Conservation (phyloP, 2,797 vertebrate species). For the Enteromius treurensis region DNA sequence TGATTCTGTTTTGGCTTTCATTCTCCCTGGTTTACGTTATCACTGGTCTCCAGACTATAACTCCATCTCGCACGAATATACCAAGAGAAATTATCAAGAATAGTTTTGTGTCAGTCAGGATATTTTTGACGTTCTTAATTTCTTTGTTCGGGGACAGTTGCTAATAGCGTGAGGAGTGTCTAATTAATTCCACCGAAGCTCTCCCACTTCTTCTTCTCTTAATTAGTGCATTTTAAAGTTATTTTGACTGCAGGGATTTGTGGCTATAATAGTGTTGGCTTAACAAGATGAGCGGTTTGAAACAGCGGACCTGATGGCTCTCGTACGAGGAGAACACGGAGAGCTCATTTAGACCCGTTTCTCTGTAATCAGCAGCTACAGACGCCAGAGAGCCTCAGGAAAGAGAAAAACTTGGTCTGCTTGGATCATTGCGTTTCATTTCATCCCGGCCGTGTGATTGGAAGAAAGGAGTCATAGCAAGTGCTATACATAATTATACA, state of each 20-base stretch:
- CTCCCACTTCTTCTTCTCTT: constrained; percentile 55
- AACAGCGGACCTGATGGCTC: constrained; percentile 8
- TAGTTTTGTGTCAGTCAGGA: constrained; percentile 64
- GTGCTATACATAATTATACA: background rate
- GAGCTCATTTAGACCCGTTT: constrained; percentile 6
- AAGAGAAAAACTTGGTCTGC: background rate
- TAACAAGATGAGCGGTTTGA: constrained; percentile 20
- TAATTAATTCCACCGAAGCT: constrained; percentile 80
- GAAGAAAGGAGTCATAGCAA: background rate
- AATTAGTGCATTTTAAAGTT: constrained; percentile 46
- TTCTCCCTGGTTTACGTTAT: background rate
- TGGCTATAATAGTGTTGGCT: constrained; percentile 18
- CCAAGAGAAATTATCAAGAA: constrained; percentile 30
- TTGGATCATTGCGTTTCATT: background rate
- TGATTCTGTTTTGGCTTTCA: background rate
- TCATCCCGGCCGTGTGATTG: constrained; percentile 13
- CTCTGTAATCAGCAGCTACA: background rate
- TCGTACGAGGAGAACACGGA: background rate
- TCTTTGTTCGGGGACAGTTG: constrained; percentile 67
- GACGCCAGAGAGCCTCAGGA: background rate
- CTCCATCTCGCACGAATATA: background rate
- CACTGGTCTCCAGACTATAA: background rate
- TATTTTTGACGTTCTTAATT: constrained; percentile 75
- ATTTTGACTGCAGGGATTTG: constrained; percentile 53
- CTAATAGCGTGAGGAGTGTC: constrained; percentile 73